Evolutionary conservation across 2,888 invertebrate genomes (phyloP).

Genomic region (Polydrusus cervinus): DNA sequence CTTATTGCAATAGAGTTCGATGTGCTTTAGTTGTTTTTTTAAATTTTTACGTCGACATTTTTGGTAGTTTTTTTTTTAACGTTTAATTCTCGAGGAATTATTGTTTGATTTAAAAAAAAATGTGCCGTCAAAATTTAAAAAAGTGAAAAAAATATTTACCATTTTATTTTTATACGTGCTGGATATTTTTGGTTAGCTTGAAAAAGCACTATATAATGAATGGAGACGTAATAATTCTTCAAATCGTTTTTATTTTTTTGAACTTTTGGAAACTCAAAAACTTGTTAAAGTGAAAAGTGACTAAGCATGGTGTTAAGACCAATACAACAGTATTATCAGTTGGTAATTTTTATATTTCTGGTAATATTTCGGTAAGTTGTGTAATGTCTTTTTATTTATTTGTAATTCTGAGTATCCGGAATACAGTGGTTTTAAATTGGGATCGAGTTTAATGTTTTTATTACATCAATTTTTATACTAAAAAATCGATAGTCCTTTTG

Average conservation of each 20-base stretch:
- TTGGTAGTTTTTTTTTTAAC: too few relatives aligned
- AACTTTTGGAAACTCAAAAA: neutral
- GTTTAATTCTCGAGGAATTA: too few relatives aligned
- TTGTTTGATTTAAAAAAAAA: too few relatives aligned
- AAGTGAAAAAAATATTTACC: neutral
- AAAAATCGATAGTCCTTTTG: too few relatives aligned
- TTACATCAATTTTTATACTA: too few relatives aligned
- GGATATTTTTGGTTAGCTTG: neutral
- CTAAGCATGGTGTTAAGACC: slow-evolving; percentile 42
- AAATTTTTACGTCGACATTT: too few relatives aligned
- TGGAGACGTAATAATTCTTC: slow-evolving; percentile 32
- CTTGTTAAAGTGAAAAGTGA: slow-evolving; percentile 41
- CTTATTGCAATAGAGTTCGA: neutral
- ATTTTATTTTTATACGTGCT: too few relatives aligned
- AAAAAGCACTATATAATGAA: slow-evolving; percentile 36
- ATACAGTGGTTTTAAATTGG: too few relatives aligned
- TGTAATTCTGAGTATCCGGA: too few relatives aligned
- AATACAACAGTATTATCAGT: slow-evolving; percentile 17
- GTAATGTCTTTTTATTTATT: neutral
- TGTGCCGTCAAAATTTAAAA: too few relatives aligned
- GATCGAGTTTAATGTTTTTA: too few relatives aligned
- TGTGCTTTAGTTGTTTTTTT: neutral
- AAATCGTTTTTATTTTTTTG: slow-evolving; percentile 1
- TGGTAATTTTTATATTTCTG: slow-evolving; percentile 44
- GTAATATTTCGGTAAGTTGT: slow-evolving; percentile 44